Base-by-base conservation (phyloP, 2,888 invertebrate genomes). In the Ypsolopha sequella region DNA sequence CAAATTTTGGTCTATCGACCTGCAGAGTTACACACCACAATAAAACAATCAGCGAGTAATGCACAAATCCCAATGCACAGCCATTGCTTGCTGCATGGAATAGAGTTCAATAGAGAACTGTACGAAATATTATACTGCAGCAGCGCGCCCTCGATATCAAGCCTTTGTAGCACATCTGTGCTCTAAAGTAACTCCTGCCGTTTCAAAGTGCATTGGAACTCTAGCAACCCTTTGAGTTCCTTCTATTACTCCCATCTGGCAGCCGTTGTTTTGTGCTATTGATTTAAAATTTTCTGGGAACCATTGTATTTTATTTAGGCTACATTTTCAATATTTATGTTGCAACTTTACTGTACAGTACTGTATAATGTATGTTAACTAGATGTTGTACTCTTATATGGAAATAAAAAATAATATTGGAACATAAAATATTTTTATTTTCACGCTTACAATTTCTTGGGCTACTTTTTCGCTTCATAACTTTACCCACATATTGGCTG, bases 141-240 rank as follows among this genome's bases (percentile, higher is more conserved):
- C 55, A 55, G 54, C 55, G 45, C 24, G 48, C 49, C 52, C 55
- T 56, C 55, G 54, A 53, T 14, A 46, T 48, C 59, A 61, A 62
- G 63, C 66, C 68, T 68, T 72, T 74, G 65, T 67, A 63, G 58
- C 66, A 69, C 76, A 80, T 76, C 75, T 78, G 77, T 68, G 66
- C 66, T 58, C 60, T 59, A 58, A 61, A 64, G 59, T 57, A 36
- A 60, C 63, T 65, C 67, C 70, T 67, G 62, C 69, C 67, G 70
- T 74, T 73, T 68, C 66, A 64, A 41, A 41, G 39, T 41, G 36
- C 41, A 46, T 59, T 65, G 59, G 62, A 65, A 66, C 63, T 63
- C 59, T 56, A 8, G 34, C 68, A 72, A 75, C 76, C 78, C 75
- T 73, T 76, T 74, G 60, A 61, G 63, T 50, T 13, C 13, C 24